phyloP scores from a whole-genome alignment of 2,888 invertebrate species.

The Synanthedon tipuliformis region DNA sequence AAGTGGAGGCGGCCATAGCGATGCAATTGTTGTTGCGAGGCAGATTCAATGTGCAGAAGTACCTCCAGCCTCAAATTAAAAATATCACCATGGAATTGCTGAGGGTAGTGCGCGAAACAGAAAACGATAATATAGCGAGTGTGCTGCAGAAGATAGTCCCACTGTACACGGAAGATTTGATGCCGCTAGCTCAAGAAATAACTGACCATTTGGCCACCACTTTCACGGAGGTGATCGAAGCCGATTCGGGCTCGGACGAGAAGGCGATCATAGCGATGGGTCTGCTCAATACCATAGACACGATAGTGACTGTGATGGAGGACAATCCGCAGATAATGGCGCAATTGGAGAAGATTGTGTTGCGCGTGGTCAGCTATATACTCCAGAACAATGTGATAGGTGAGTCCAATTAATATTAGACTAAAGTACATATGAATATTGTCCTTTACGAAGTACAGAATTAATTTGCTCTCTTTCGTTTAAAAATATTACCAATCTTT shows the following conservation, averaged over 20 bases:
- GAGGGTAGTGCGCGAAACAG: slow-evolving; percentile 93
- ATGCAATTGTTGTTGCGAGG: slow-evolving; percentile 89
- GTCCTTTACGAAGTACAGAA: too few relatives aligned
- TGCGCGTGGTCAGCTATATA: slow-evolving; percentile 89
- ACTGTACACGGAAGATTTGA: slow-evolving; percentile 86
- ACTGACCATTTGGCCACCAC: slow-evolving; percentile 91
- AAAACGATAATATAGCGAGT: slow-evolving; percentile 96
- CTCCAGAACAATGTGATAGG: slow-evolving; percentile 83
- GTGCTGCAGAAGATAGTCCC: slow-evolving; percentile 96
- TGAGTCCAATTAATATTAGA: too few relatives aligned
- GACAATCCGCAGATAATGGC: slow-evolving; percentile 83
- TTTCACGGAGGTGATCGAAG: slow-evolving; percentile 79
- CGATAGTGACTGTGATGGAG: slow-evolving; percentile 93
- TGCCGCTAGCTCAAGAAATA: slow-evolving; percentile 94
- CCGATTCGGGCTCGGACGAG: slow-evolving; percentile 91
- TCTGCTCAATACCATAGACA: slow-evolving; percentile 94
- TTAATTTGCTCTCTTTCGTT: too few relatives aligned
- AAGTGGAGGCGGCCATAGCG: slow-evolving; percentile 96
- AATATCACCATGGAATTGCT: slow-evolving; percentile 87
- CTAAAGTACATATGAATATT: too few relatives aligned
- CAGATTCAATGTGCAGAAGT: slow-evolving; percentile 80
- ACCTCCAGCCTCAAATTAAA: slow-evolving; percentile 82
- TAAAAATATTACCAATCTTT: too few relatives aligned
- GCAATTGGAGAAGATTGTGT: slow-evolving; percentile 90
- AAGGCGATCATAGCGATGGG: slow-evolving; percentile 98